Percentiles rank a stretch among this genome's conserved stretches.
phyloP scores from a whole-genome alignment of 2,113 vertebrate species.

The Crocuta crocuta region DNA sequence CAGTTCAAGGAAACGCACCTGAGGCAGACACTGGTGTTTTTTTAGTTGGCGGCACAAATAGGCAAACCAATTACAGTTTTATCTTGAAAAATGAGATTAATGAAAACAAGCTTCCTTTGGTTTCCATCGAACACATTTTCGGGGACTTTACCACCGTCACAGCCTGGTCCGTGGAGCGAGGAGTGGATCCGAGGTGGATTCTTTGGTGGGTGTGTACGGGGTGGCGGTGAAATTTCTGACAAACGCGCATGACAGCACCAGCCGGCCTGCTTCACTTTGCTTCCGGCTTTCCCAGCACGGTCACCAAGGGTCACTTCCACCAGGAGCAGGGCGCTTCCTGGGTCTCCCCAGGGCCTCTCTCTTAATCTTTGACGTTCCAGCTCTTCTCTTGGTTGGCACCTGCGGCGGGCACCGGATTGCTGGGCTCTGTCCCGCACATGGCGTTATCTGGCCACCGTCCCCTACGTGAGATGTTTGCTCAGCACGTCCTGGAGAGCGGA shows the following conservation, averaged over 20 bases:
- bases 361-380: fast-evolving
- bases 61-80: fast-evolving
- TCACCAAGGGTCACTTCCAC: fast-evolving
- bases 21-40: background rate
- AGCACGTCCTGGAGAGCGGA: background rate
- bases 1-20: background rate
- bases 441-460: background rate
- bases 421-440: background rate
- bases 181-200: fast-evolving
- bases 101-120: background rate
- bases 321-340: background rate
- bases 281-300: too few species aligned
- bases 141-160: fast-evolving
- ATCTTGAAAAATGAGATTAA: background rate
- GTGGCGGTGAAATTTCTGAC: background rate
- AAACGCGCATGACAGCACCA: fast-evolving
- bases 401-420: background rate
- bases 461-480: fast-evolving
- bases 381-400: too few species aligned
- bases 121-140: fast-evolving
- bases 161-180: background rate
- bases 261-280: fast-evolving
- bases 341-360: background rate
- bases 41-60: fast-evolving
- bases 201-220: fast-evolving